Evolutionary conservation across 2,113 vertebrate genomes (phyloP).

Genomic region (Zootoca vivipara): DNA sequence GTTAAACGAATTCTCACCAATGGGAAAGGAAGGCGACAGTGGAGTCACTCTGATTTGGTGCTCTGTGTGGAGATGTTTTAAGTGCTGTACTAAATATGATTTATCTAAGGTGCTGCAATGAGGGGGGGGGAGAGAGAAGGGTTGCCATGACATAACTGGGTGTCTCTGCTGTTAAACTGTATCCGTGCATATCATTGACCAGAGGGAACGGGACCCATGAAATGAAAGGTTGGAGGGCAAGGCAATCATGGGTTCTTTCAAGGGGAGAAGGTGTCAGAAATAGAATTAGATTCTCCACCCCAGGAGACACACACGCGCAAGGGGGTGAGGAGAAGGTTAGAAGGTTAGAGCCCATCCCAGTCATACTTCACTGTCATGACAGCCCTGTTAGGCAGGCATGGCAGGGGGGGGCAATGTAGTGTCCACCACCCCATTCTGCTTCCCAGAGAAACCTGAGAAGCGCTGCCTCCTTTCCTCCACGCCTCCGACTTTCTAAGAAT

Average conservation of each 20-base stretch:
- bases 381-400: not conserved
- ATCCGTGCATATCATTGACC: not conserved
- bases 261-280: not conserved
- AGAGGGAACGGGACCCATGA: not conserved
- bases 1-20: not conserved
- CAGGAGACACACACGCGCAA: not conserved
- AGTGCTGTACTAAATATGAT: not conserved
- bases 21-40: not conserved
- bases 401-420: not conserved
- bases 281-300: not conserved
- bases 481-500: not conserved
- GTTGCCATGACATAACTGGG: not conserved
- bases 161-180: not conserved
- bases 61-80: not conserved
- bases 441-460: not conserved
- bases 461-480: no score
- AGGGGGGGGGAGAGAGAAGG: fast-evolving
- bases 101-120: not conserved
- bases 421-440: not conserved
- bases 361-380: no score
- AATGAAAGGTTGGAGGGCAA: not conserved
- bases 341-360: not conserved
- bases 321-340: not conserved
- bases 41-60: not conserved
- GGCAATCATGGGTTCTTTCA: no score